A percentile compares a stretch with the other conserved stretches of the same genome.
These are phyloP conservation scores for Mesembrinibis cayennensis DNA, from an alignment of 2,113 vertebrate species.

Conservation along the genomic window DNA sequence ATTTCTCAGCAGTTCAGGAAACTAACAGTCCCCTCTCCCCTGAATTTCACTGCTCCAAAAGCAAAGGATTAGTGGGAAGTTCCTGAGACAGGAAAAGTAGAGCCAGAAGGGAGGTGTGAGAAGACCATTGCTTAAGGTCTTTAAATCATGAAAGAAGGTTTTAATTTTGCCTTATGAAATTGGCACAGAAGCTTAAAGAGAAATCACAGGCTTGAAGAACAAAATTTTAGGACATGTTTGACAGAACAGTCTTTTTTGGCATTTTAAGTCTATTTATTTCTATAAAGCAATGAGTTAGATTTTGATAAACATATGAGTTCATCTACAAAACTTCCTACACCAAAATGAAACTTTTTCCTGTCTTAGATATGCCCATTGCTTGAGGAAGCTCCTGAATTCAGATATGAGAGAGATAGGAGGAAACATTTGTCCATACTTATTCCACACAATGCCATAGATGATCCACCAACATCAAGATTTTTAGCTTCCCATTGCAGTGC, in stretches of 20 bases:
- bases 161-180: neutral
- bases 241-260: rapidly evolving
- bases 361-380: rapidly evolving
- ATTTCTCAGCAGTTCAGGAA: neutral
- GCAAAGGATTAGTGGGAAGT: neutral
- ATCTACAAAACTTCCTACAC: neutral
- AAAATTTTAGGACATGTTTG: neutral
- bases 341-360: neutral
- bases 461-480: neutral
- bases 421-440: neutral
- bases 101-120: neutral
- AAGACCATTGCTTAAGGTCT: neutral
- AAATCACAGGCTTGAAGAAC: neutral
- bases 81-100: neutral
- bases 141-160: neutral
- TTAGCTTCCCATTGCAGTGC: neutral
- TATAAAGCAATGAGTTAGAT: neutral
- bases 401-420: neutral
- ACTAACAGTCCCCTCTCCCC: neutral
- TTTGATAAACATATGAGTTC: neutral
- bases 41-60: neutral
- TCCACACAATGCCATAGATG: neutral
- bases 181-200: neutral
- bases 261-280: neutral
- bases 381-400: neutral